Evolutionary conservation across 2,888 invertebrate genomes (phyloP), one percentile per base, ranked within the genome.

Genomic region (Leuctra nigra): DNA sequence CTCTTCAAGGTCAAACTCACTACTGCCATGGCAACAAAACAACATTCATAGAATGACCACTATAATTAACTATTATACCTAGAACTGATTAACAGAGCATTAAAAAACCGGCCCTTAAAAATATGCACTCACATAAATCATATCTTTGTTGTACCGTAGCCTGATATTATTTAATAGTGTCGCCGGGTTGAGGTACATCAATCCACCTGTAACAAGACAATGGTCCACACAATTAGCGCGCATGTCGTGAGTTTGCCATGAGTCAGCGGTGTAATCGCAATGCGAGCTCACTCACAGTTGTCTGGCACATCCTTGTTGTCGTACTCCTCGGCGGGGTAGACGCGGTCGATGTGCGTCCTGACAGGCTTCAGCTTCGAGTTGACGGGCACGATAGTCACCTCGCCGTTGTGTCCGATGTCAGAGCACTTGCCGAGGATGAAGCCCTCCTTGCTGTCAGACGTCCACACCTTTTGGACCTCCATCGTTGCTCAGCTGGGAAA

Each of bases 141-240:
- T 89, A 71, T 92, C 91, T 73, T 91, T 89, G 74, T 87, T 86
- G 75, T 97, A 98, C 68, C 97, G 82, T 46, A 85, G 81, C 64
- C 90, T 80, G 64, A 97, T 82, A 73, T 98, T 98, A 75, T 96
- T 87, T 62, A 98, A 80, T 46, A 98, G 80, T 35, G 96, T 96
- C 41, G 94, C 96, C 77, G 98, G 97, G 75, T 98, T 98, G 63
- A 98, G 81, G 73, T 92, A 94, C 94, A 99, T 96, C 70, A 98
- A 82, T 68, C 92, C 91, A 78, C 95, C 95, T 96, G 74, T 57
- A 78, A 77, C 61, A 62, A 63, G 61, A n/a, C n/a, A n/a, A n/a
- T n/a, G n/a, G n/a, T n/a, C n/a, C n/a, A n/a, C n/a, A n/a, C n/a
- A n/a, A n/a, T n/a, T n/a, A n/a, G n/a, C n/a, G n/a, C n/a, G n/a